Base-by-base conservation (phyloP, 2,797 vertebrate genomes). In the Erethizon dorsatum region DNA sequence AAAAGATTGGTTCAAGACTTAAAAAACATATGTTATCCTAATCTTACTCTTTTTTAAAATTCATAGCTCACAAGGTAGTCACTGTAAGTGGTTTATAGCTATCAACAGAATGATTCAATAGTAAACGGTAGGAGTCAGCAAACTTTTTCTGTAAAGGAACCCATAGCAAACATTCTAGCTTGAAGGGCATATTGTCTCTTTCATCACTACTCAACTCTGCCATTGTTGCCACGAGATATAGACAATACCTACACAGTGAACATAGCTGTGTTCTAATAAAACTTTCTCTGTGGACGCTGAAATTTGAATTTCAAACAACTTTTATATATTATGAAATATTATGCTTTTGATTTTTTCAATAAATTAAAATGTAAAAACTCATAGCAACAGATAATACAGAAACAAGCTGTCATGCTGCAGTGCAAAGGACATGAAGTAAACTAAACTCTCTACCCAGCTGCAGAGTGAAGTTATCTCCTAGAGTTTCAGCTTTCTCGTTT, bases 221-320 rank as follows among this genome's bases (percentile, higher is more conserved):
- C 24, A 28, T 2, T 50, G 47, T 47, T 41, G 12, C 18, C 33
- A 59, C 26, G 41, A 59, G 37, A 45, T 13, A 17, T 0, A 15
- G 12, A 50, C 2, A 7, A 63, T 4, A n/a, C 31, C 71, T 15
- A 52, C 26, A 73, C 15, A 56, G 28, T 4, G 12, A 87, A 31
- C 14, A 80, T 2, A 24, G 26, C n/a, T 22, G 10, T 8, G 2
- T 52, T 56, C 37, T 50, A 88, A 61, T 69, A 63, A 45, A 73
- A 88, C 41, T 77, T 83, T 24, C 24, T 54, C 67, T 50, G 57
- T 50, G 6, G 15, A 22, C 18, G 37, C 14, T 47, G 18, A 69
- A 84, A 90, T 92, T 57, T 75, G 47, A 80, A n/a, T 87, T 63
- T 75, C 20, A 69, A 80, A 57, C 10, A 65, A 65, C 56, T 90